phyloP scores from a whole-genome alignment of 2,797 vertebrate genomes.

The Telmatherina bonti region DNA sequence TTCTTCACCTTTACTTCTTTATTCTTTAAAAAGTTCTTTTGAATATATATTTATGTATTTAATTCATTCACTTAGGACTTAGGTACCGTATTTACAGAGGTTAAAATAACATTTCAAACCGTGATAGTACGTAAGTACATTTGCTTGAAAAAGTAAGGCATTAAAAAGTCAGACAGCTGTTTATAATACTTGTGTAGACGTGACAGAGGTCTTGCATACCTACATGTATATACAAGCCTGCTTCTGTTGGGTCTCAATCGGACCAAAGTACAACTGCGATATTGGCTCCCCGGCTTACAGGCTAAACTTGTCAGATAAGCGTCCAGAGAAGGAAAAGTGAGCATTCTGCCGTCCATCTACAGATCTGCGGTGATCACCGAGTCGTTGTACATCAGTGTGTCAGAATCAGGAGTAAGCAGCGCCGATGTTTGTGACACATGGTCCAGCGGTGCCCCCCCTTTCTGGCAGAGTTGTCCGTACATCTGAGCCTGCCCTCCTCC shows the following conservation, averaged over 20 bases:
- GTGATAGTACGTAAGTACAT: constrained; percentile 64
- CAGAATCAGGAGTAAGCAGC: constrained; percentile 86
- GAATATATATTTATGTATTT: constrained; percentile 84
- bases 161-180: constrained; percentile 57
- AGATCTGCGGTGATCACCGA: constrained; percentile 93
- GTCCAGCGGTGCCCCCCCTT: constrained; percentile 88
- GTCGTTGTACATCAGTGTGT: constrained; percentile 90
- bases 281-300: constrained; percentile 36
- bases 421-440: constrained; percentile 87
- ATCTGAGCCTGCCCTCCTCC: constrained; percentile 80
- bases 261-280: constrained; percentile 24
- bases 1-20: constrained; percentile 39
- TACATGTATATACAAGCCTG: constrained; percentile 20
- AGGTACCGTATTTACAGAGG: constrained; percentile 83
- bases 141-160: constrained; percentile 69
- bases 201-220: constrained; percentile 50
- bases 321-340: constrained; percentile 31
- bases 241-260: constrained; percentile 39
- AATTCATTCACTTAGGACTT: constrained; percentile 75
- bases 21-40: constrained; percentile 69
- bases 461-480: constrained; percentile 91
- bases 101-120: constrained; percentile 74
- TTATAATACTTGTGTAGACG: constrained; percentile 54
- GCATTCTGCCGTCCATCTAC: constrained; percentile 72
- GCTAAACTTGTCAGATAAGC: constrained; percentile 32